Conservation (phyloP, 2,113 vertebrate species). For the Microcebus griseorufus region DNA sequence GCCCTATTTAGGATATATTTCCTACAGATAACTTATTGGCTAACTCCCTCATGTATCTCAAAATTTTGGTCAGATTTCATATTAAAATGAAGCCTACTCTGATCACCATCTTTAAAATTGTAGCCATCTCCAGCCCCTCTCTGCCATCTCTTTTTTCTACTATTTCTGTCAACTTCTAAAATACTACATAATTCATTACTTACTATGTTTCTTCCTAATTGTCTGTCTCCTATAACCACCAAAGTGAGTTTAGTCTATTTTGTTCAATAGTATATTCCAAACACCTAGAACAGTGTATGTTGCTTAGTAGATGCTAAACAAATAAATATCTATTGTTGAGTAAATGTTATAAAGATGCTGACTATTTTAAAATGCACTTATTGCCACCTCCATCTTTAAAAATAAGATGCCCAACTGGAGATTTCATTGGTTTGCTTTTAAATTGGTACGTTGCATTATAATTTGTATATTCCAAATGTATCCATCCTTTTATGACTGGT, state of each 20-base stretch:
- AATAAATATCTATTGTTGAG: neutral
- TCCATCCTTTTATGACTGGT: neutral
- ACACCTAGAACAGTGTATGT: neutral
- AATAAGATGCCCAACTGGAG: neutral
- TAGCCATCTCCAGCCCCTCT: neutral
- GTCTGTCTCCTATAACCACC: neutral
- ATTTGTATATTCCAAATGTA: no score
- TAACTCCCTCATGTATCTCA: neutral
- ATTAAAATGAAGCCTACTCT: neutral
- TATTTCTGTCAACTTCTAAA: neutral
- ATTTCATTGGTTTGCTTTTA: neutral
- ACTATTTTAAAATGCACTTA: neutral
- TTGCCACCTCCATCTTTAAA: neutral
- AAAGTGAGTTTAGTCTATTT: neutral
- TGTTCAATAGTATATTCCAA: neutral
- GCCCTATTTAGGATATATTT: no score
- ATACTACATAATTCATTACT: neutral
- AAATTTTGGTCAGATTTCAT: neutral
- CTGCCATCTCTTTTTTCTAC: neutral
- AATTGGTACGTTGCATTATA: neutral
- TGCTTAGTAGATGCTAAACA: neutral
- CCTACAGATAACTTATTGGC: neutral
- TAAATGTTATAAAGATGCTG: neutral
- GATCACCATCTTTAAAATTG: neutral
- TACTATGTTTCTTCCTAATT: neutral